Percentiles rank a stretch among this genome's conserved stretches.
phyloP scores from a whole-genome alignment of 2,888 invertebrate genomes.

The Tetranychus piercei region DNA sequence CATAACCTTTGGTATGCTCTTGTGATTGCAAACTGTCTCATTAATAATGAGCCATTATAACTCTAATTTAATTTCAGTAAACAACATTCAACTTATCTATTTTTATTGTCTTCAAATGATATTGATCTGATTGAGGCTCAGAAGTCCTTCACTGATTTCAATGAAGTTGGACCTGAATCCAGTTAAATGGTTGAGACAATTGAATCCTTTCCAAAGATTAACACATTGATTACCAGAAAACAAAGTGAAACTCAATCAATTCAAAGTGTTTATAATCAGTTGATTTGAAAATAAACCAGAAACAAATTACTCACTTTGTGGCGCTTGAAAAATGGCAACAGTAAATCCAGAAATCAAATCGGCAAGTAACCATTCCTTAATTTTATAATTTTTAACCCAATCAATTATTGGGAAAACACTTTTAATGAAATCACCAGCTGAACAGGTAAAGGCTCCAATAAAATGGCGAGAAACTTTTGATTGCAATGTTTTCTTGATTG shows the following conservation, averaged over 20 bases:
- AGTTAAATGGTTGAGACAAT: no score
- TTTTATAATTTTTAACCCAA: conserved; percentile 31
- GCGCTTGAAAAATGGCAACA: conserved; percentile 27
- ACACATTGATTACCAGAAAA: no score
- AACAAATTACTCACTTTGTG: conserved; percentile 25
- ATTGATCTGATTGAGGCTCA: no score
- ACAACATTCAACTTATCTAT: no score
- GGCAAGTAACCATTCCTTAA: conserved; percentile 25
- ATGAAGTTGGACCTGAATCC: no score
- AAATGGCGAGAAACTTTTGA: not conserved
- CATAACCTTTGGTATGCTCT: no score
- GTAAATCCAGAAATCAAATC: conserved; percentile 28
- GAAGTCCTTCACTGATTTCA: no score
- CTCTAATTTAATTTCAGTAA: no score
- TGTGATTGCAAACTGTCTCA: no score
- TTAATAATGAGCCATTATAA: no score
- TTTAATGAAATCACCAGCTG: not conserved
- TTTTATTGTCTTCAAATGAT: no score
- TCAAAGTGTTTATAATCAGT: not conserved
- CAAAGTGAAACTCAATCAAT: not conserved
- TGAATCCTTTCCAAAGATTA: no score
- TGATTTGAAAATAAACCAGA: not conserved
- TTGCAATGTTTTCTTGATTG: not conserved
- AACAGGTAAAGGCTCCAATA: conserved; percentile 7
- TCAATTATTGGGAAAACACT: conserved; percentile 29